Conservation (phyloP, 2,113 vertebrate genomes). For the Notarius lentiginosus region DNA sequence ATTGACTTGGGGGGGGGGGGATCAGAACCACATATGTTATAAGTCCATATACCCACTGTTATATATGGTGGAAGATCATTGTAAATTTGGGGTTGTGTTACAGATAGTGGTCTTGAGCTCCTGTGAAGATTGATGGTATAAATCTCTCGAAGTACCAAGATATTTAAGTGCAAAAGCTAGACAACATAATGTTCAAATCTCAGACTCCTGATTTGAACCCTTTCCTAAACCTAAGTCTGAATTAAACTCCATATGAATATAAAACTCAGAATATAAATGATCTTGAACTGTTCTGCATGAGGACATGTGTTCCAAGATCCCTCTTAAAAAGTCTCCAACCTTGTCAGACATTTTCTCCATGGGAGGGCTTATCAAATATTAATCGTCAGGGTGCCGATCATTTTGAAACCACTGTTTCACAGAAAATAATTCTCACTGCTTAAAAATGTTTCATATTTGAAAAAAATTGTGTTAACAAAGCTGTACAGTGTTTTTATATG, state of each 20-base stretch:
- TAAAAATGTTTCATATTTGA: not conserved
- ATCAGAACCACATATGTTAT: not conserved
- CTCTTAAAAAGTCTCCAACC: not conserved
- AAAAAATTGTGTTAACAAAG: not conserved
- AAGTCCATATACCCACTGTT: not conserved
- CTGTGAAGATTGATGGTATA: not conserved
- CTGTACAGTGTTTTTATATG: no score
- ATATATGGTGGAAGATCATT: not conserved
- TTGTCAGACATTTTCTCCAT: conserved; percentile 6
- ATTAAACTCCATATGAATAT: not conserved
- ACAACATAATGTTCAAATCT: no score
- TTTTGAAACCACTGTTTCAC: not conserved
- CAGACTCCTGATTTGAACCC: not conserved
- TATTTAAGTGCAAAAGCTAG: no score
- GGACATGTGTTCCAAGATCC: not conserved
- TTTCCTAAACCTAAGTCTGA: not conserved
- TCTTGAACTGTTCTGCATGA: not conserved
- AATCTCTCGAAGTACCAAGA: not conserved
- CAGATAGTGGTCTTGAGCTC: not conserved
- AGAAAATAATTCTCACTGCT: not conserved
- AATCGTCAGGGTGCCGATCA: not conserved
- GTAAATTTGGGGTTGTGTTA: not conserved
- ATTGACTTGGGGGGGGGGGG: not conserved
- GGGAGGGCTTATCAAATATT: not conserved
- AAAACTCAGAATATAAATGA: not conserved